Base-by-base conservation (phyloP, 2,113 vertebrate genomes). In the Anarhynchus alexandrinus region DNA sequence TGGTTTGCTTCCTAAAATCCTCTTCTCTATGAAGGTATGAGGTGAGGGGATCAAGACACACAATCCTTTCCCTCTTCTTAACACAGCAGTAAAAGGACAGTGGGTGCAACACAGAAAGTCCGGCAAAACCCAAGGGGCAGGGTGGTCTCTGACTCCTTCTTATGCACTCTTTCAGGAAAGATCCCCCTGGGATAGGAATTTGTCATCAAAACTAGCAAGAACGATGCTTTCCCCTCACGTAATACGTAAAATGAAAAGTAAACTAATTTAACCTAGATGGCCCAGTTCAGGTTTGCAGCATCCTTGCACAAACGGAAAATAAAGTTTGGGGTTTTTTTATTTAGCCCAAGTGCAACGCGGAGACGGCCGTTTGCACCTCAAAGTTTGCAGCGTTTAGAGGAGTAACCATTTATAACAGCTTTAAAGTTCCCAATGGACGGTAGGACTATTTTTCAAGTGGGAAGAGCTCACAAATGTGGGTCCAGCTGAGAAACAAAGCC, bases 371-470 rank as follows among this genome's bases (percentile, higher is more conserved):
- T 64, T 70, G 55, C 47, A 12, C 77, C 3, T 4, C 49, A 16
- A 43, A 42, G 22, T 38, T 52, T 45, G 43, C 11, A 11, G 25
- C 4, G 0, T 49, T 52, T 42, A 64, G 66, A 64, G 25, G 49
- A 88, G n/a, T 45, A 58, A 88, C 43, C 11, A 9, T 58, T 64
- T 74, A 52, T 6, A 92, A 30, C 22, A 27, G 54, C 43, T 62
- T 64, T 34, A 58, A 36, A 52, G 36, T 57, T 73, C 72, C 78
- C 54, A 6, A 1, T 3, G 12, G 36, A 32, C 0, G 0, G 0
- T 3, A 22, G 40, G 45, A 20, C 34, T 38, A 7, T 55, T 61
- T 72, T 73, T 72, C 42, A 54, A 36, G 71, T 73, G 54, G 78
- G 59, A 76, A 66, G 38, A 64, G 55, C 61, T 59, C 54, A 65